These are phyloP conservation scores for Thunnus maccoyii DNA, from an alignment of 2,113 vertebrate species.

Conservation along the genomic window DNA sequence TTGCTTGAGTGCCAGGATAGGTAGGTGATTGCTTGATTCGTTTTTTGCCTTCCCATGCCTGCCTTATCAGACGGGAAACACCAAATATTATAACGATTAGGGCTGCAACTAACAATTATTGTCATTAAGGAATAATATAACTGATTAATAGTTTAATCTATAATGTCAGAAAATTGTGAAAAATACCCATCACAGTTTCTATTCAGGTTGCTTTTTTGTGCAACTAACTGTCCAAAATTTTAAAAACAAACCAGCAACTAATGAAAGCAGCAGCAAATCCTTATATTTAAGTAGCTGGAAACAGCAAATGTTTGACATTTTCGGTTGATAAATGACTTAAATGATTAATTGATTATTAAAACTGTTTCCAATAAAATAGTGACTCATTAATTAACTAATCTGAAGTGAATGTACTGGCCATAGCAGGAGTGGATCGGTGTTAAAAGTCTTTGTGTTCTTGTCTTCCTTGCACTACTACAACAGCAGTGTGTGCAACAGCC, in stretches of 20 bases:
- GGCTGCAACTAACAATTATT: not conserved
- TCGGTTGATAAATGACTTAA: not conserved
- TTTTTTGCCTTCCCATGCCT: constrained; percentile 7
- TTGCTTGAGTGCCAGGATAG: constrained; percentile 14
- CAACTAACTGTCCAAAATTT: not conserved
- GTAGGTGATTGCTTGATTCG: not conserved
- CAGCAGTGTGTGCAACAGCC: not conserved
- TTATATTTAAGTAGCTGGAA: not conserved
- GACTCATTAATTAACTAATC: not conserved
- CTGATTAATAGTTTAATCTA: no score
- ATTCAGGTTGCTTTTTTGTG: not conserved
- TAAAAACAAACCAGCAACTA: not conserved
- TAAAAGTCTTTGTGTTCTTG: not conserved
- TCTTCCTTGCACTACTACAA: constrained; percentile 3
- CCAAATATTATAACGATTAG: not conserved
- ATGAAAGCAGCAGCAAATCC: not conserved
- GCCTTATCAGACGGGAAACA: not conserved
- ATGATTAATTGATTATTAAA: not conserved
- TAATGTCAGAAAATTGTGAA: no score
- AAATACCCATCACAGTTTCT: no score
- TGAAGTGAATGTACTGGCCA: not conserved
- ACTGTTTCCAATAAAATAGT: not conserved
- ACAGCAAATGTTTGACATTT: not conserved
- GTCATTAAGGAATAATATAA: not conserved
- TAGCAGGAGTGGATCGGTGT: not conserved